phyloP scores from a whole-genome alignment of 1,140 invertebrate genomes.

The Drosophila elegans region DNA sequence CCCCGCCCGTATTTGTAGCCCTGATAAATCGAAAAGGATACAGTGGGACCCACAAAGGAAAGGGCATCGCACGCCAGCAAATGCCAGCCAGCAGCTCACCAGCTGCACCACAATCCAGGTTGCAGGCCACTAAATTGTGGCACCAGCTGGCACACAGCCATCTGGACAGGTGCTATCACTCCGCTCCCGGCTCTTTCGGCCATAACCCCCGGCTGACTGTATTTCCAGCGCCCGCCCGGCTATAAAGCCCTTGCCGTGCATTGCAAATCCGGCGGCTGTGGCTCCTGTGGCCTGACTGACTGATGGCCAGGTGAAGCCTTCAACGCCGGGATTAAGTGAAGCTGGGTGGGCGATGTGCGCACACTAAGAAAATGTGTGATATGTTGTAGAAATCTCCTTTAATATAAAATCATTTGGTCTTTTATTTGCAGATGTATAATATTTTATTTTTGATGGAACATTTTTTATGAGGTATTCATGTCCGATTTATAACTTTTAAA shows the following conservation, averaged over 20 bases:
- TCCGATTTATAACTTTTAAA: too few species aligned
- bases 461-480: too few species aligned
- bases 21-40: slow-evolving; percentile 42
- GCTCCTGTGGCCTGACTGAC: slow-evolving; percentile 33
- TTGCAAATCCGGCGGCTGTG: slow-evolving; percentile 47
- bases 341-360: neutral
- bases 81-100: slow-evolving; percentile 13
- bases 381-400: neutral
- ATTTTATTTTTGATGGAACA: too few species aligned
- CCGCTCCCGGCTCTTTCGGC: slow-evolving; percentile 12
- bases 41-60: slow-evolving; percentile 9
- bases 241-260: slow-evolving; percentile 50
- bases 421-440: too few species aligned
- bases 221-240: slow-evolving; percentile 22
- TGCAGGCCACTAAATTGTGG: slow-evolving; percentile 71
- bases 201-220: slow-evolving; percentile 9
- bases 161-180: slow-evolving; percentile 30
- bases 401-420: too few species aligned
- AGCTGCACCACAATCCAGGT: slow-evolving; percentile 35
- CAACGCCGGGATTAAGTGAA: slow-evolving; percentile 36
- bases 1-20: slow-evolving; percentile 28
- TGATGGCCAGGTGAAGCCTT: slow-evolving; percentile 47
- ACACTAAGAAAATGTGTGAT: neutral
- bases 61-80: slow-evolving; percentile 6
- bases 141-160: slow-evolving; percentile 52